Evolutionary conservation across 2,113 vertebrate species (phyloP).

Genomic region (human (Homo sapiens)): GRCh38 chr12:106323001-106323500

Average conservation of each 20-base stretch:
- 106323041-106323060: not conserved
- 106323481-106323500: conserved; percentile 47
- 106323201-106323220: not conserved
- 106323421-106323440: not conserved
- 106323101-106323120: not conserved
- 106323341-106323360: not conserved
- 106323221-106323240: conserved; percentile 9
- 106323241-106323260: conserved; percentile 1
- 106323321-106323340: not conserved
- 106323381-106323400: not conserved
- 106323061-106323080: not conserved
- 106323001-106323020: not conserved
- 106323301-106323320: not conserved
- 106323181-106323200: not conserved
- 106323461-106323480: not conserved
- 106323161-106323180: not conserved
- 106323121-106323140: not conserved
- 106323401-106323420: not conserved
- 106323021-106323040: not conserved
- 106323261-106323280: not conserved
- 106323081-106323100: not conserved
- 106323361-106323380: not conserved
- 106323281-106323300: not conserved
- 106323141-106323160: not conserved
- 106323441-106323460: not conserved